Evolutionary conservation across 2,888 invertebrate genomes (phyloP).

Genomic region (Cotesia congregata): DNA sequence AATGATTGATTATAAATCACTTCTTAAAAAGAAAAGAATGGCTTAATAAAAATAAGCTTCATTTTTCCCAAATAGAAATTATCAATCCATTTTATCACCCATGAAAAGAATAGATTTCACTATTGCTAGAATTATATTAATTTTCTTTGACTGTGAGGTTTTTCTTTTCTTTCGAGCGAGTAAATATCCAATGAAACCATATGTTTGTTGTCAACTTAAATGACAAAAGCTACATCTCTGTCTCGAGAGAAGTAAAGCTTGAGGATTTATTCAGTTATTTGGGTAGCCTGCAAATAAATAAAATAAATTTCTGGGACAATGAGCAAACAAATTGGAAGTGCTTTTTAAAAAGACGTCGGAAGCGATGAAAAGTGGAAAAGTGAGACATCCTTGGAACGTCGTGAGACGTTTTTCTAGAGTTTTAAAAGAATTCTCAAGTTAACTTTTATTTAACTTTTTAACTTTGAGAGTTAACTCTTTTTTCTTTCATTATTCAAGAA

Average conservation of each 20-base stretch:
- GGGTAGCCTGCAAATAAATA: slow-evolving; percentile 30
- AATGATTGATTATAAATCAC: no score
- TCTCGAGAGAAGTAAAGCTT: slow-evolving; percentile 20
- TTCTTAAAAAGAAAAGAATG: no score
- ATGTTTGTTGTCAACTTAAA: slow-evolving; percentile 3
- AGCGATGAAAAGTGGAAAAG: slow-evolving; percentile 30
- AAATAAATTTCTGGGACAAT: slow-evolving; percentile 37
- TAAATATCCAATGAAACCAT: not conserved
- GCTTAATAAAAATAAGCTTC: no score
- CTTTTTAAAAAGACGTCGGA: slow-evolving; percentile 26
- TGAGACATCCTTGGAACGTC: slow-evolving; percentile 18
- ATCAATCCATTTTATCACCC: no score
- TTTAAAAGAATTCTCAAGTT: not conserved
- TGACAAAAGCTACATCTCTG: not conserved
- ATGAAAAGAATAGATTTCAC: no score
- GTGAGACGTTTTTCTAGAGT: slow-evolving; percentile 8
- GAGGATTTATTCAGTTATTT: slow-evolving; percentile 34
- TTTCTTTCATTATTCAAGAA: slow-evolving; percentile 16
- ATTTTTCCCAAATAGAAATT: no score
- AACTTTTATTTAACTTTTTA: slow-evolving; percentile 2
- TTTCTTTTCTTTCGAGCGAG: no score
- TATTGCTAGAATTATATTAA: no score
- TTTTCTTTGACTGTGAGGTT: no score
- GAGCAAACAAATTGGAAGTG: slow-evolving; percentile 34
- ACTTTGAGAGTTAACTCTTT: slow-evolving; percentile 10